Evolutionary conservation across 2,113 vertebrate genomes (phyloP).

Genomic region (Artemisiospiza belli): DNA sequence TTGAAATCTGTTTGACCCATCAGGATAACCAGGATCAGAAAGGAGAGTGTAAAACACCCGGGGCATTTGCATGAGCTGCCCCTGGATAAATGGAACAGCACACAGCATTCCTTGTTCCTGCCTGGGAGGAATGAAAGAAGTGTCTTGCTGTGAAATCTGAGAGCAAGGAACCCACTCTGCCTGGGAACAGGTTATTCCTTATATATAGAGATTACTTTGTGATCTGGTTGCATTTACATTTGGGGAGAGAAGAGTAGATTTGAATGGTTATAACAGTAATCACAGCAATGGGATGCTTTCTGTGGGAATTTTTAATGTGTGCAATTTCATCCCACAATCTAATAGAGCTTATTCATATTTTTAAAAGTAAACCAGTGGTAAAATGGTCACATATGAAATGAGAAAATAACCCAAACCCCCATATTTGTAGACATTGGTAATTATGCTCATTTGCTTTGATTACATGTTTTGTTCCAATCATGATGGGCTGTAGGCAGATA

Average conservation of each 20-base stretch:
- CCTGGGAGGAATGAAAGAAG: background rate
- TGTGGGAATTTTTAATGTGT: background rate
- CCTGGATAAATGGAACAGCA: accelerated
- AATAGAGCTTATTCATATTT: background rate
- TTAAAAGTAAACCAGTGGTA: background rate
- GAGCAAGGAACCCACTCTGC: background rate
- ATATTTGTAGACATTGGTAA: background rate
- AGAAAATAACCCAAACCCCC: background rate
- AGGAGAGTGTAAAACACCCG: no score
- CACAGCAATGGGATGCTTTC: background rate
- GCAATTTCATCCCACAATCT: background rate
- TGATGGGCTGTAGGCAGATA: background rate
- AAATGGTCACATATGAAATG: background rate
- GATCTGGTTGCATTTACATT: background rate
- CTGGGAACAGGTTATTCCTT: background rate
- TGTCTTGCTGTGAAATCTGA: background rate
- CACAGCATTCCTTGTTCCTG: background rate
- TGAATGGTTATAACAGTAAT: background rate
- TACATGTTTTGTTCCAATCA: background rate
- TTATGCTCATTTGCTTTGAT: conserved; percentile 40
- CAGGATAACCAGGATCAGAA: no score
- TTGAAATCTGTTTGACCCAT: background rate
- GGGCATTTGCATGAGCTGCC: background rate
- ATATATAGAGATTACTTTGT: background rate
- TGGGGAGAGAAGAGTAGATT: background rate